These are phyloP conservation scores for Petromus typicus DNA, from an alignment of 2,113 vertebrate genomes.

Conservation along the genomic window DNA sequence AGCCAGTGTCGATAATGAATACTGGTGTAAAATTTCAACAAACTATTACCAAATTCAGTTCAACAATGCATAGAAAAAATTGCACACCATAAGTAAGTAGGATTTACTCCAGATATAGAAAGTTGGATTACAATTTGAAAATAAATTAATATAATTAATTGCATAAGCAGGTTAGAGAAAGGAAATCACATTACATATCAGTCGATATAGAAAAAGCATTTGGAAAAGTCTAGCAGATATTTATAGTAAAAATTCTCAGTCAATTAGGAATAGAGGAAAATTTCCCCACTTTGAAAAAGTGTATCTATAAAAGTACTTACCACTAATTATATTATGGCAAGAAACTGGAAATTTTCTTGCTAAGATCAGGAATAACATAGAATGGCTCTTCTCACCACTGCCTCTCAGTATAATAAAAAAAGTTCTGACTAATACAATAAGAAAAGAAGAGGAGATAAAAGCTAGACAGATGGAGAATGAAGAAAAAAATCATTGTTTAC, in stretches of 20 bases:
- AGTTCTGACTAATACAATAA: neutral
- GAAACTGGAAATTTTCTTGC: neutral
- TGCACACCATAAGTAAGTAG: neutral
- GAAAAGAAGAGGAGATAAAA: neutral
- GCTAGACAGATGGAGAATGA: neutral
- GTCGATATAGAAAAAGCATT: neutral
- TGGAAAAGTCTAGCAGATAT: neutral
- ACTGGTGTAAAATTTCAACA: neutral
- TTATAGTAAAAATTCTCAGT: neutral
- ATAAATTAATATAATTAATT: neutral
- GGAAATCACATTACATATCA: neutral
- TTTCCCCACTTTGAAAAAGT: neutral
- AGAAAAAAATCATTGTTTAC: neutral
- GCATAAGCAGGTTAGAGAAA: neutral
- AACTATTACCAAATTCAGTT: neutral
- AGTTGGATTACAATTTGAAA: neutral
- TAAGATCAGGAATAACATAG: neutral
- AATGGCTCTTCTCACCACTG: neutral
- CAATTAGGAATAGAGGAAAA: neutral
- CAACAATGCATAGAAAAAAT: neutral
- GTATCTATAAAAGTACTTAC: neutral
- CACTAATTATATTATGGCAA: neutral
- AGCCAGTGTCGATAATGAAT: neutral
- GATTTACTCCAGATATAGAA: neutral
- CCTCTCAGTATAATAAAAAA: neutral